Conservation (phyloP, 2,113 vertebrate species). For the Brachypodius melanocephalos region DNA sequence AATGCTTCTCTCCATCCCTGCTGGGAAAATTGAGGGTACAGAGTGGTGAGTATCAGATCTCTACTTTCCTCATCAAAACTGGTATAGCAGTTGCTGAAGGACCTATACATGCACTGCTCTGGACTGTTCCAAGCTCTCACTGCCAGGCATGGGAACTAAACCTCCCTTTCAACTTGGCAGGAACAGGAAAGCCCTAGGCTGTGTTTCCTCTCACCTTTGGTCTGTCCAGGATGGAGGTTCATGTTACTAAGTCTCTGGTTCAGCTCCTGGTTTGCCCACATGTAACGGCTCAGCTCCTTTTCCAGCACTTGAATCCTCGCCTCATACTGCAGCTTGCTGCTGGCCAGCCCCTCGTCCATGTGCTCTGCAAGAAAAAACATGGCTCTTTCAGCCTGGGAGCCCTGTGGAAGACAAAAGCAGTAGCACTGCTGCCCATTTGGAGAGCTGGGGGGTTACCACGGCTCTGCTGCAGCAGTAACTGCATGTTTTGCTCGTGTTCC, state of each 20-base stretch:
- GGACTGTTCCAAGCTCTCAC: neutral
- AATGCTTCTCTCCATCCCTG: constrained; percentile 52
- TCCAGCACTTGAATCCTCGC: constrained; percentile 85
- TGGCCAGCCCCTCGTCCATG: constrained; percentile 87
- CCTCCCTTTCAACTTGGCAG: neutral
- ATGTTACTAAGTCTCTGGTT: constrained; percentile 77
- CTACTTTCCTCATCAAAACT: neutral
- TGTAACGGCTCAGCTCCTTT: constrained; percentile 84
- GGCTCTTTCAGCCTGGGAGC: neutral
- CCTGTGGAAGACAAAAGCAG: neutral
- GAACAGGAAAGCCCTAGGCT: neutral
- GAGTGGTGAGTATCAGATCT: neutral
- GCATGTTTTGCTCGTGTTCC: constrained; percentile 89
- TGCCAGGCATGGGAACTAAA: neutral
- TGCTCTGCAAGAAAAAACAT: constrained; percentile 76
- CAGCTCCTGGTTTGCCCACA: constrained; percentile 86
- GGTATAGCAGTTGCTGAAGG: neutral
- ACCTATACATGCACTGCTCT: neutral
- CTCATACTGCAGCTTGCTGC: constrained; percentile 89
- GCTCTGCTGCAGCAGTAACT: constrained; percentile 91
- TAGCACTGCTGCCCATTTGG: fast-evolving
- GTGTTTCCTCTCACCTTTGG: constrained; percentile 74
- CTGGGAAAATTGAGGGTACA: neutral
- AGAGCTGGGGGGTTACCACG: constrained; percentile 71
- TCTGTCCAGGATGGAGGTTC: constrained; percentile 64